A percentile compares a stretch with the other conserved stretches of the same genome.
phyloP scores from a whole-genome alignment of 2,888 invertebrate species.

The Litoditis marina region DNA sequence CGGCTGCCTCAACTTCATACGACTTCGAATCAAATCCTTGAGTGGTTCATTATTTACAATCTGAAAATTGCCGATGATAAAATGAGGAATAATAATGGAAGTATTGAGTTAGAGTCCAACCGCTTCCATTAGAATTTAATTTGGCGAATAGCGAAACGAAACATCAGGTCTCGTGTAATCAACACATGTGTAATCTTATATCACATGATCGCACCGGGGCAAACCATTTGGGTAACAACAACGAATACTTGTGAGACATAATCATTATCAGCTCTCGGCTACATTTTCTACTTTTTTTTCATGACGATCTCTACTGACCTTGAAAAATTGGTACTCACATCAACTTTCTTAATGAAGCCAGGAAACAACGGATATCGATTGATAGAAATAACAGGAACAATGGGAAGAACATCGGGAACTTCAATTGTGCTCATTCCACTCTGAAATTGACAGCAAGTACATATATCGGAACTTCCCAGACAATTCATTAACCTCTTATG shows the following conservation, averaged over 20 bases:
- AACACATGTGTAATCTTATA: too few relatives aligned
- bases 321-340: conserved; percentile 71
- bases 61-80: conserved; percentile 50
- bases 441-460: conserved; percentile 16
- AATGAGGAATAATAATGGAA: too few relatives aligned
- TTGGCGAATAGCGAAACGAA: too few relatives aligned
- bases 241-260: not conserved
- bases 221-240: not conserved
- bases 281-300: not conserved
- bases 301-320: too few relatives aligned
- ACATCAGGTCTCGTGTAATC: too few relatives aligned
- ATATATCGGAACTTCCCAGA: too few relatives aligned
- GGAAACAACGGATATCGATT: conserved; percentile 94
- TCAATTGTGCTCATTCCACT: conserved; percentile 67
- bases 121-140: too few relatives aligned
- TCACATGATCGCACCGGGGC: too few relatives aligned
- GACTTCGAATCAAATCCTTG: conserved; percentile 83
- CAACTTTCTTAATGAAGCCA: conserved; percentile 92
- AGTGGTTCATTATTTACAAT: conserved; percentile 81
- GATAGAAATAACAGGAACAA: conserved; percentile 90
- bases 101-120: too few relatives aligned
- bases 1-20: conserved; percentile 90
- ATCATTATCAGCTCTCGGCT: too few relatives aligned
- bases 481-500: too few relatives aligned
- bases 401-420: conserved; percentile 93